Evolutionary conservation across 2,113 vertebrate species (phyloP).

Genomic region (western clawed frog (Xenopus tropicalis)): DNA sequence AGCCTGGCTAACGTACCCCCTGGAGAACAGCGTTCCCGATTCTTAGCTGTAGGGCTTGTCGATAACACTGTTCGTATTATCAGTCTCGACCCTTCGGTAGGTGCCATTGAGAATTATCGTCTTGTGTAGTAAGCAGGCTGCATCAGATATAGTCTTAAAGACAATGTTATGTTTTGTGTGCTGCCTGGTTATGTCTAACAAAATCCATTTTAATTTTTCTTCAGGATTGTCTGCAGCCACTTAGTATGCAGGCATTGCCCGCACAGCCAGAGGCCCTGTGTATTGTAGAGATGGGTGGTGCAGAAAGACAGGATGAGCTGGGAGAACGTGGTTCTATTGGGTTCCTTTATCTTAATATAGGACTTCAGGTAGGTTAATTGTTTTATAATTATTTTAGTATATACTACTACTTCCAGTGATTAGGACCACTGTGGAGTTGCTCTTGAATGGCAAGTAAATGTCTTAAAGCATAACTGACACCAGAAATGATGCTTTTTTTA

Average conservation of each 20-base stretch:
- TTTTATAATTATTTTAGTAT: no score
- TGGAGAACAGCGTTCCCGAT: constrained; percentile 92
- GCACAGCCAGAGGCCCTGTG: constrained; percentile 94
- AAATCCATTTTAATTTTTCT: background rate
- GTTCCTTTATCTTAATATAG: constrained; percentile 96
- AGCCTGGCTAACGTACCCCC: constrained; percentile 94
- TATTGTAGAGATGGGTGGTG: constrained; percentile 97
- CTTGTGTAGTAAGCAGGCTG: background rate
- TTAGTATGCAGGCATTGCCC: constrained; percentile 96
- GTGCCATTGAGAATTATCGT: constrained; percentile 47
- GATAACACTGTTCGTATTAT: constrained; percentile 98
- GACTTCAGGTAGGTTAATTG: constrained; percentile 81
- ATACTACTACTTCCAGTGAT: no score
- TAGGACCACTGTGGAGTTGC: no score
- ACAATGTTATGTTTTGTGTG: no score
- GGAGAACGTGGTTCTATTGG: constrained; percentile 93
- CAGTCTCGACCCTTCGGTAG: constrained; percentile 92
- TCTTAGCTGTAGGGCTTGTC: constrained; percentile 90
- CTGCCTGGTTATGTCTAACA: no score
- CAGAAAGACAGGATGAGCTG: constrained; percentile 94
- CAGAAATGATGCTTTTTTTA: no score
- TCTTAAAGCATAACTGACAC: no score
- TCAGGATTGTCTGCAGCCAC: constrained; percentile 91
- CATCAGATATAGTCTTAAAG: background rate
- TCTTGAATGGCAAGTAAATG: no score